These are phyloP conservation scores for Antrozous pallidus DNA, from an alignment of 2,797 vertebrate genomes.

Conservation along the genomic window DNA sequence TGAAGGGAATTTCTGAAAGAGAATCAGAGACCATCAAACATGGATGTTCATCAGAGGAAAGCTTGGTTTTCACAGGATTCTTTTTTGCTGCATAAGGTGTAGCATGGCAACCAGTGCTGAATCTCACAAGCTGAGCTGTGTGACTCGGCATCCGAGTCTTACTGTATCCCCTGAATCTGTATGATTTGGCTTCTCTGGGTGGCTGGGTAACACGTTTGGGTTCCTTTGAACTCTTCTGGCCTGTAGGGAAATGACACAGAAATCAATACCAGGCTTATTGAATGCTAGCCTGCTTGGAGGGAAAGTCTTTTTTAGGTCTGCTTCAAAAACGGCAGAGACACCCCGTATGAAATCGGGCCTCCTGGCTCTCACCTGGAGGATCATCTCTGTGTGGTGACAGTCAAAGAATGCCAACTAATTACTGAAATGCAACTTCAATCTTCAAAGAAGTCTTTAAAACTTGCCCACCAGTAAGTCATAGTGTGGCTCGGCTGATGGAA, in stretches of 20 bases:
- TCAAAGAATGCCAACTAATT: background rate
- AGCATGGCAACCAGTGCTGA: fast-evolving
- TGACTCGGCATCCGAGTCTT: background rate
- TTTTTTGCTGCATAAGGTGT: background rate
- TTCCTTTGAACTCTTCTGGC: background rate
- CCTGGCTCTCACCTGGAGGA: background rate
- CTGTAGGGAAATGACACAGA: background rate
- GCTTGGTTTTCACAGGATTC: background rate
- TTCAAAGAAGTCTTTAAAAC: background rate
- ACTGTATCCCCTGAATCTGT: background rate
- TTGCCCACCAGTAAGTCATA: background rate
- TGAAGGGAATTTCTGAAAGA: background rate
- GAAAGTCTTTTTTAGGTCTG: background rate
- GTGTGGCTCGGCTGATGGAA: too few species aligned
- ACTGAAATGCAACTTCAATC: background rate
- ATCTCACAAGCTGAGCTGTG: fast-evolving
- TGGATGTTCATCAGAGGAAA: background rate
- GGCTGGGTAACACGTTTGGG: fast-evolving
- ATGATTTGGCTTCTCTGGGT: background rate
- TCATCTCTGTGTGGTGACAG: background rate
- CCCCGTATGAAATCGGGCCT: background rate
- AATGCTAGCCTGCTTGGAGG: too few species aligned
- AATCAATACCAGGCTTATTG: background rate
- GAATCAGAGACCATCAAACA: background rate
- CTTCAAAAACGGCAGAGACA: background rate